Percentiles rank a stretch among this genome's conserved stretches.
These are phyloP conservation scores for Anastrepha obliqua DNA, from an alignment of 1,140 invertebrate species.

Conservation along the genomic window DNA sequence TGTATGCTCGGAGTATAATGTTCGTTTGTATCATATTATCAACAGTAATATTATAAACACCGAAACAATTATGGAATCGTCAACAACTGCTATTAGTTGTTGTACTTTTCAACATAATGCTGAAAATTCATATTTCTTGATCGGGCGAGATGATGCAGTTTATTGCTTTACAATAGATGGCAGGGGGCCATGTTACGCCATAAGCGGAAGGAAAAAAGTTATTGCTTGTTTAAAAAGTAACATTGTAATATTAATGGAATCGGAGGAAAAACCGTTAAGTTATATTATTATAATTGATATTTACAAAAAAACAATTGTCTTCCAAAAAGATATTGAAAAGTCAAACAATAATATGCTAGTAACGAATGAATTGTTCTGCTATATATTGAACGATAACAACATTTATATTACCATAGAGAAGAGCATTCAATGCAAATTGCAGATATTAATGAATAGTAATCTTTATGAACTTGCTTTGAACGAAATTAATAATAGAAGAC, in stretches of 20 bases:
- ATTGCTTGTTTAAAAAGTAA: constrained; percentile 19
- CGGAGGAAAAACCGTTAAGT: background rate
- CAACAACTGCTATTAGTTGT: background rate
- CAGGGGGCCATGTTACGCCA: constrained; percentile 39
- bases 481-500: background rate
- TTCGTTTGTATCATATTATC: background rate
- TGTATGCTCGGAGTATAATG: background rate
- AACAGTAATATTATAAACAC: background rate
- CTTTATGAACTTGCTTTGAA: background rate
- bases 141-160: constrained; percentile 14
- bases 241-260: constrained; percentile 21
- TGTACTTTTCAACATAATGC: background rate
- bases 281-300: constrained; percentile 19
- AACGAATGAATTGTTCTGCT: background rate
- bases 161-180: constrained; percentile 40
- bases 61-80: background rate
- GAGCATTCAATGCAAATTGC: constrained; percentile 19
- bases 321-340: constrained; percentile 4
- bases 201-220: background rate
- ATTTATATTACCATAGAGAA: constrained; percentile 19
- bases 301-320: constrained; percentile 10
- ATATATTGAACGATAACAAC: background rate
- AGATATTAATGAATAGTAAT: constrained; percentile 14
- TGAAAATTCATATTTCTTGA: background rate
- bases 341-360: background rate